Base-by-base conservation (phyloP, 2,888 invertebrate genomes). In the Ennomos fuscantarius region DNA sequence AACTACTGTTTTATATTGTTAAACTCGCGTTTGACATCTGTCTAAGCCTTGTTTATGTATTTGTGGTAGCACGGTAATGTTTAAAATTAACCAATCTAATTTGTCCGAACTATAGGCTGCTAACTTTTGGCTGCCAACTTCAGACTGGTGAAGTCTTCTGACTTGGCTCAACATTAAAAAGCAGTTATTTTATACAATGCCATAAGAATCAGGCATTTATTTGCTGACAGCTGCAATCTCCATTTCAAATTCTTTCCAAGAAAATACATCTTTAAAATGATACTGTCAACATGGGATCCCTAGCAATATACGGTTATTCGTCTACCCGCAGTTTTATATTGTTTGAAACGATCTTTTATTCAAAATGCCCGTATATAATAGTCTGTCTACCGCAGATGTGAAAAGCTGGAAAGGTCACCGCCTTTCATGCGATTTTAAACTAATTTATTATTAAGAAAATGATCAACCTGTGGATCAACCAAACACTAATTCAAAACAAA, bases 261-360 rank as follows among this genome's bases (percentile, higher is more conserved):
- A 49, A 24, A 9, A 31, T 45, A 48, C 49, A 46, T 49, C 41
- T 49, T 41, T 54, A 53, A 58, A 63, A 58, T 47, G 55, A 53
- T 50, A 53, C 55, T 63, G 58, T 56, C 61, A 63, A 47, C 58
- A 43, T 36, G 44, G 55, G 53, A 53, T 55, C 44, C 48, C 50
- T 44, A 56, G 64, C 53, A 60, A 60, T 61, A 67, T 57, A 56
- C 54, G 59, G 55, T 53, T 61, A 65, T 62, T 65, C 65, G 53
- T 55, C 57, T 54, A 42, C 35, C 45, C 55, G 57, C 55, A 69
- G 58, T 60, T 62, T 64, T 49, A 53, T 45, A 53, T 49, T 36
- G 45, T 50, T 45, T 37, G 49, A 46, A 41, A 53, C 53, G 50
- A 24, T 24, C 3, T 45, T 59, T 53, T 53, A 53, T 54, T 49